These are phyloP conservation scores for Ectropis grisescens DNA, from an alignment of 1,140 invertebrate species.

Conservation along the genomic window DNA sequence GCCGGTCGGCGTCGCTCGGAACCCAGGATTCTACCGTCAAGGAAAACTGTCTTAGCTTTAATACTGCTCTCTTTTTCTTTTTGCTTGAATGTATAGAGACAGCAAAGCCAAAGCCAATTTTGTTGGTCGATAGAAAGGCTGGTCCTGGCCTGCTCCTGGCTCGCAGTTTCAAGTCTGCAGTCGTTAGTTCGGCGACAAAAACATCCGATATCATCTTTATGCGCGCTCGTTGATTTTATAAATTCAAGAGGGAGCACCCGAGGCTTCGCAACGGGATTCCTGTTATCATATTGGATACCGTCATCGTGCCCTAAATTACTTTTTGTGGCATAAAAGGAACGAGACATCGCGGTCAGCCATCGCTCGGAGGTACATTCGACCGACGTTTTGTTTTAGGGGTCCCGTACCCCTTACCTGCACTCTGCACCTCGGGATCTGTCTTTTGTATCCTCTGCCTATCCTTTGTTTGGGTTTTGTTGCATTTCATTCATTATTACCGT, in stretches of 20 bases:
- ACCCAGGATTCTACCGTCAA: too few relatives aligned
- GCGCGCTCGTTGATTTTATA: constrained; percentile 1
- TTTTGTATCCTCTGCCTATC: constrained; percentile 5
- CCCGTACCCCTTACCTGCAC: constrained; percentile 41
- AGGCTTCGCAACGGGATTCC: constrained; percentile 61
- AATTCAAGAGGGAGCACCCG: constrained; percentile 24
- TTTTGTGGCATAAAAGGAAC: constrained; percentile 50
- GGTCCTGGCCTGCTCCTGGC: too few relatives aligned
- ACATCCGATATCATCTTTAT: constrained; percentile 9
- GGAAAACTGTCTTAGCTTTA: too few relatives aligned
- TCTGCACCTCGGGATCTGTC: constrained; percentile 27
- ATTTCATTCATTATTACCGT: constrained; percentile 10
- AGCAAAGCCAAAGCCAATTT: too few relatives aligned
- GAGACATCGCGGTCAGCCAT: constrained; percentile 40
- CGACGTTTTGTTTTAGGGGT: constrained; percentile 28
- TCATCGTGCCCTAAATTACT: constrained; percentile 50
- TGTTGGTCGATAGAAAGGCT: too few relatives aligned
- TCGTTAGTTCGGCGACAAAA: constrained; percentile 13
- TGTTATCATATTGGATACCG: constrained; percentile 58
- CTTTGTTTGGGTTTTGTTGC: constrained; percentile 7
- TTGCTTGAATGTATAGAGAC: too few relatives aligned
- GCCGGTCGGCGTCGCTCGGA: not conserved
- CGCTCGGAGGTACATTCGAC: constrained; percentile 53
- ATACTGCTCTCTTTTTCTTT: too few relatives aligned
- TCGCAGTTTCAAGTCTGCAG: too few relatives aligned